Evolutionary conservation across 2,113 vertebrate genomes (phyloP), one percentile per base, ranked within the genome.

Genomic region (Ctenomys sociabilis): DNA sequence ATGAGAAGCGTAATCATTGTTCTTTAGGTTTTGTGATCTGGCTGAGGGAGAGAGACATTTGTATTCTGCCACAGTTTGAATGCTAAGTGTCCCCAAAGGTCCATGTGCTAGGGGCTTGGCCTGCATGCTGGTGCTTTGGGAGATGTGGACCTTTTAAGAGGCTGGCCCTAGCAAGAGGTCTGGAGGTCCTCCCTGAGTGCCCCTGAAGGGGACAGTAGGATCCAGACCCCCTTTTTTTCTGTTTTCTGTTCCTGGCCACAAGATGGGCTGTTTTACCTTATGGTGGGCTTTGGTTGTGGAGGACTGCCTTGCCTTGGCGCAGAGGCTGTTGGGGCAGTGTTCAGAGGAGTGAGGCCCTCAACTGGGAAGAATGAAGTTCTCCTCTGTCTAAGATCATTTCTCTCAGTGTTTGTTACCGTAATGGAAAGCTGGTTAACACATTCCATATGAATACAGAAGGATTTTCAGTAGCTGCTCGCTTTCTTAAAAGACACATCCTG

Each of bases 11-110:
- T 70, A 32, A 63, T 85, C 43, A 90, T 12, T 82, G 81, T 40
- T 63, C 49, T 88, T 91, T 88, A 84, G 81, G 63, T 93, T 83
- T 88, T 88, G 3, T 84, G 40, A 85, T 89, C 57, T 93, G 73
- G 63, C 32, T 92, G 26, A 95, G 49, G 91, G 35, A 75, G 28
- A 43, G 37, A 73, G n/a, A 54, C 11, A 52, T 93, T 37, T 90
- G 40, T 6, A 37, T 35, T 52, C 5, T 52, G 24, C 10, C 21
- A 6, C 72, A 30, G 54, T 83, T 83, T 61, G 26, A 45, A 73
- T 63, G 22, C 24, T 83, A 72, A 82, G 21, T 52, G 40, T n/a
- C 52, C 12, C 9, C 3, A 1, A 40, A 63, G 16, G 16, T 57
- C 54, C 54, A 17, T 57, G 54, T 57, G 54, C 7, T 45, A 85